Conservation (phyloP, 2,113 vertebrate species). For the Cavia porcellus region DNA sequence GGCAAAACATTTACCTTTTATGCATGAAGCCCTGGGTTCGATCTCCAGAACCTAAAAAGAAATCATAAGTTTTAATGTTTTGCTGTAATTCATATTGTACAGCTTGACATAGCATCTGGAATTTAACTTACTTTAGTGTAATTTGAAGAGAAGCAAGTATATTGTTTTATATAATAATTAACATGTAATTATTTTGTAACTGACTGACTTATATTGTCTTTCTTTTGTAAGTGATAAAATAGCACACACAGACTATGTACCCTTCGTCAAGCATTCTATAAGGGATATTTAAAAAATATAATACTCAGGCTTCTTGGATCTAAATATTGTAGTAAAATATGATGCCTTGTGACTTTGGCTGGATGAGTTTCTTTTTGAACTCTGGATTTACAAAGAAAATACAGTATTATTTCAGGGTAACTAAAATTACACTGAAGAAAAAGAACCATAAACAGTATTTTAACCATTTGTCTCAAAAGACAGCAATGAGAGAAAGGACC, state of each 20-base stretch:
- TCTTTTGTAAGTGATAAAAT: not conserved
- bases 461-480: not conserved
- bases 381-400: slow-evolving; percentile 17
- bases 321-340: not conserved
- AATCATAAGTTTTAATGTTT: not conserved
- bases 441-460: not conserved
- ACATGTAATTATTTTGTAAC: slow-evolving; percentile 7
- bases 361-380: not conserved
- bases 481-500: not conserved
- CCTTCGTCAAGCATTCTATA: not conserved
- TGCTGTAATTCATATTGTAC: not conserved
- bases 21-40: not conserved
- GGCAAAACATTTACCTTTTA: not conserved
- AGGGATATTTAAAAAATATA: not conserved
- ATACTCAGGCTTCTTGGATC: not conserved
- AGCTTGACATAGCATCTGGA: not conserved
- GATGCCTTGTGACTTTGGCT: not conserved
- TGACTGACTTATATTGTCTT: not conserved
- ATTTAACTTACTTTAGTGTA: slow-evolving; percentile 26
- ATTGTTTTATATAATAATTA: slow-evolving; percentile 37
- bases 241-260: not conserved
- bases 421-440: not conserved
- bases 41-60: not conserved
- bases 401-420: slow-evolving; percentile 17
- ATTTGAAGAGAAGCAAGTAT: slow-evolving; percentile 13